phyloP scores from a whole-genome alignment of 2,797 vertebrate species.

The Brotula barbata region DNA sequence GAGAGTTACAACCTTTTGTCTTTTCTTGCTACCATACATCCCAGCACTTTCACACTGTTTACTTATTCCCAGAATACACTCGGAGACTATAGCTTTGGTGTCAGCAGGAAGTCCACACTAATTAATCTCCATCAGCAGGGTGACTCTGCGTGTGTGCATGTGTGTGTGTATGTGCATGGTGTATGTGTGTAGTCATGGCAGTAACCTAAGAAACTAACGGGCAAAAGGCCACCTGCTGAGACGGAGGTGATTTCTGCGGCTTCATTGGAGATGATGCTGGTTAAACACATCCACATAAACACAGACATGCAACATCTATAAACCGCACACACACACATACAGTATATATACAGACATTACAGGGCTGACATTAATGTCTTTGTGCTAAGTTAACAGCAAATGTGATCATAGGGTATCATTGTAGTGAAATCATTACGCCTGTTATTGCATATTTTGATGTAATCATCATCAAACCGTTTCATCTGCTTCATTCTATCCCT shows the following conservation, averaged over 20 bases:
- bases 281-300: slow-evolving; percentile 9
- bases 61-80: slow-evolving; percentile 45
- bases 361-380: too few relatives aligned
- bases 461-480: slow-evolving; percentile 46
- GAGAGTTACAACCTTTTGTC: slow-evolving; percentile 1
- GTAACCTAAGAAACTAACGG: slow-evolving; percentile 34
- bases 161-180: neutral
- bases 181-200: slow-evolving; percentile 5
- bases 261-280: slow-evolving; percentile 14
- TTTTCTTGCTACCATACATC: neutral
- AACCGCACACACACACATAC: neutral
- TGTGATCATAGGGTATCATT: neutral
- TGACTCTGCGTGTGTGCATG: slow-evolving; percentile 3
- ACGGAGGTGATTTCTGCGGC: slow-evolving; percentile 26
- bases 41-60: slow-evolving; percentile 21
- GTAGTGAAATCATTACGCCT: too few relatives aligned
- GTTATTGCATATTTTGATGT: too few relatives aligned
- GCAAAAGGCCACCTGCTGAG: slow-evolving; percentile 44
- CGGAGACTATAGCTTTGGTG: slow-evolving; percentile 29
- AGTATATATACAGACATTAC: too few relatives aligned
- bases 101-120: slow-evolving; percentile 49
- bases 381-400: too few relatives aligned
- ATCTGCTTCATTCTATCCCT: slow-evolving; percentile 32
- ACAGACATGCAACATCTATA: slow-evolving; percentile 2
- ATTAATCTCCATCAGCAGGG: slow-evolving; percentile 58